phyloP scores from a whole-genome alignment of 23 tunicate species.

The Trididemnum miniatum region DNA sequence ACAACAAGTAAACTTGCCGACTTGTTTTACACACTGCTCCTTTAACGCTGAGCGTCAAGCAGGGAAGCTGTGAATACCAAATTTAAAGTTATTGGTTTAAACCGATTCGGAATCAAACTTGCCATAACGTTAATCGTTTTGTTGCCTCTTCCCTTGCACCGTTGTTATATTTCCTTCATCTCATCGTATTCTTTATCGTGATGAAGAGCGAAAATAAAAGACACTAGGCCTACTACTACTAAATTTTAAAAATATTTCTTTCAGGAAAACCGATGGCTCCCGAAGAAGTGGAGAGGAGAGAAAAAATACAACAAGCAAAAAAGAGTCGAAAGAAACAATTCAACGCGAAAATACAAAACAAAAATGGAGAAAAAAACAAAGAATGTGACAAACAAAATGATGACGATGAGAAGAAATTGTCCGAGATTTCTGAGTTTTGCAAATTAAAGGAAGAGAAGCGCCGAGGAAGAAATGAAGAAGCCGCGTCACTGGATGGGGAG shows the following conservation, averaged over 20 bases:
- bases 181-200: too few relatives aligned
- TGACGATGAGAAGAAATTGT: not conserved
- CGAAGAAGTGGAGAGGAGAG: slow-evolving; percentile 68
- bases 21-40: too few relatives aligned
- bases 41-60: too few relatives aligned
- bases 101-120: too few relatives aligned
- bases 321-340: slow-evolving; percentile 1
- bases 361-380: not conserved
- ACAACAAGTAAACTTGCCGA: too few relatives aligned
- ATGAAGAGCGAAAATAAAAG: too few relatives aligned
- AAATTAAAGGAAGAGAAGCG: not conserved
- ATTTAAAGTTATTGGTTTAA: too few relatives aligned
- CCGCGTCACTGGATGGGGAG: not conserved
- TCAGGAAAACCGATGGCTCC: slow-evolving; percentile 77
- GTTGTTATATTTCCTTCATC: too few relatives aligned
- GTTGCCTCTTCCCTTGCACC: too few relatives aligned
- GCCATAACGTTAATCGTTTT: too few relatives aligned
- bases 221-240: too few relatives aligned
- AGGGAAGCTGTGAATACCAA: too few relatives aligned
- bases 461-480: not conserved
- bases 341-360: not conserved
- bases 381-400: not conserved
- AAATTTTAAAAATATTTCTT: slow-evolving; percentile 1
- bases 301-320: slow-evolving; percentile 6
- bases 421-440: not conserved